Base-by-base conservation (phyloP, 2,113 vertebrate genomes). In the Pachyramphus minor region DNA sequence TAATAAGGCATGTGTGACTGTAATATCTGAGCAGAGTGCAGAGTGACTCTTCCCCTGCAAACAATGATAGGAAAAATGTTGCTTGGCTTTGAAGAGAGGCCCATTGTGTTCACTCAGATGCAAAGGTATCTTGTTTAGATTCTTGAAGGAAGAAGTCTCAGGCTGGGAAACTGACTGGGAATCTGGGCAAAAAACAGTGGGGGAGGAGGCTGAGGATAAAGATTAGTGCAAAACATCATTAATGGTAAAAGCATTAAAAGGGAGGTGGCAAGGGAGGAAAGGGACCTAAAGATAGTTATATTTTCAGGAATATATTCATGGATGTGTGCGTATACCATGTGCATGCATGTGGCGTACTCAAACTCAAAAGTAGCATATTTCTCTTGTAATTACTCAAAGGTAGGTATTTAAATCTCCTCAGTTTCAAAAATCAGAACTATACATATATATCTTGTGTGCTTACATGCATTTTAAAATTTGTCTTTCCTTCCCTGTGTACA, bases 41-140 rank as follows among this genome's bases (percentile, higher is more conserved):
- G 90, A 95, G 88, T 84, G 90, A 96, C 85, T 94, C 90, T 96
- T 96, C 76, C 94, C 93, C 96, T 95, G 66, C 75, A 81, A 94
- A 96, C 92, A 96, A 90, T 94, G 95, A 84, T 97, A 96, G 93
- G 92, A 97, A 97, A 97, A 96, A 96, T 84, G 73, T 75, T 90
- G 73, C 95, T 92, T 62, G 73, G 76, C 92, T 97, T 97, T 96
- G 88, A 96, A 94, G 88, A 95, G 90, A 72, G 76, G 66, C 56
- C 92, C 77, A 92, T 93, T 97, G 92, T 96, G 89, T 92, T 95
- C 90, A 53, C 73, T 96, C 79, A 93, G 83, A 96, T 93, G 95
- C 92, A 96, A 92, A 96, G 83, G 83, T 83, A 93, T 90, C 90
- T 95, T 94, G 93, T 95, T 95, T 95, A 92, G 90, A 90, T 96